Conservation (phyloP, 1,140 invertebrate species). For the Hermatobates lingyangjiaoensis region DNA sequence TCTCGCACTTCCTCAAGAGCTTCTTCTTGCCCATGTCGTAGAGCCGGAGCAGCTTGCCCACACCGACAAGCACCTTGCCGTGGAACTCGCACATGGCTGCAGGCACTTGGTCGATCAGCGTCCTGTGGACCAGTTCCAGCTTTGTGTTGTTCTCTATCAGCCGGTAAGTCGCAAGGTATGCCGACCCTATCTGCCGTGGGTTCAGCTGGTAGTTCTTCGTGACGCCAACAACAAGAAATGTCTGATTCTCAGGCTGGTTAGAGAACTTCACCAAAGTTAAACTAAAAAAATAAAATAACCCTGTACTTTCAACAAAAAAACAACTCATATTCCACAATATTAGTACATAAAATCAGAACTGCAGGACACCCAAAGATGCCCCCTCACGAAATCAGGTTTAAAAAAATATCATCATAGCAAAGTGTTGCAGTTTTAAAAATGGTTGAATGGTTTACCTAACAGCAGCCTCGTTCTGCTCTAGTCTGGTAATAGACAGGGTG, state of each 20-base stretch:
- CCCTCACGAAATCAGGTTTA: too few relatives aligned
- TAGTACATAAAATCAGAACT: background rate
- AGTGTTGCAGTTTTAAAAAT: too few relatives aligned
- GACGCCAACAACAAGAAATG: constrained; percentile 68
- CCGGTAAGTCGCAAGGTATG: constrained; percentile 76
- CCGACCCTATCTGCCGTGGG: constrained; percentile 57
- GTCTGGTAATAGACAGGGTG: constrained; percentile 54
- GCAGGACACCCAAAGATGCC: too few relatives aligned
- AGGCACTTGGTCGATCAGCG: constrained; percentile 84
- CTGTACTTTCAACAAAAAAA: constrained; percentile 9
- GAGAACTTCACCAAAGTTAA: constrained; percentile 51
- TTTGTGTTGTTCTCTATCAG: constrained; percentile 46
- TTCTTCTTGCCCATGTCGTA: constrained; percentile 98
- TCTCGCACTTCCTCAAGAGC: constrained; percentile 92
- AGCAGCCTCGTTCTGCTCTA: constrained; percentile 95
- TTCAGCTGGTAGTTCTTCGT: constrained; percentile 80
- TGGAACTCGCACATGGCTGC: constrained; percentile 78
- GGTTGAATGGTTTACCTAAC: constrained; percentile 53
- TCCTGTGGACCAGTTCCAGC: constrained; percentile 85
- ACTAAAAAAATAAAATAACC: constrained; percentile 34
- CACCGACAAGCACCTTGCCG: constrained; percentile 75
- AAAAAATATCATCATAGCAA: too few relatives aligned
- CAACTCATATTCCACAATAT: background rate
- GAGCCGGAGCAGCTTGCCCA: constrained; percentile 76
- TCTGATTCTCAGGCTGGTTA: constrained; percentile 44